phyloP scores from a whole-genome alignment of 2,113 vertebrate species.

The Pyrgilauda ruficollis region DNA sequence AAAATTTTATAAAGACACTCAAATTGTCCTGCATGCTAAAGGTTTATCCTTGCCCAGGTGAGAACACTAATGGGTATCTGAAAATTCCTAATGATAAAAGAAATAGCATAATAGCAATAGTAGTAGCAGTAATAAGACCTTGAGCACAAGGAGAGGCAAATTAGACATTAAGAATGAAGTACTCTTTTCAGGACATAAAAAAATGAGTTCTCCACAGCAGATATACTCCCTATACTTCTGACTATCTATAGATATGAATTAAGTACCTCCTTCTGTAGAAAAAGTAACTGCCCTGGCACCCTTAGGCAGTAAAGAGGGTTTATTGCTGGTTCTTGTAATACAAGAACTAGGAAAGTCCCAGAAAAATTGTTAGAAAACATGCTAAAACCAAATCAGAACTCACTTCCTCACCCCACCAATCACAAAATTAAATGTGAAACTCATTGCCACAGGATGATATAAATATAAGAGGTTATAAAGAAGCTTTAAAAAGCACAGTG shows the following conservation, averaged over 20 bases:
- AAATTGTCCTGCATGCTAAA: neutral
- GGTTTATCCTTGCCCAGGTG: neutral
- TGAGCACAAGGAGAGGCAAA: neutral
- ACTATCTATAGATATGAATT: neutral
- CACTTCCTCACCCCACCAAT: fast-evolving
- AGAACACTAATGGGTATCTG: neutral
- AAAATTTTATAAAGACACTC: neutral
- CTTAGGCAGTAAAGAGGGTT: neutral
- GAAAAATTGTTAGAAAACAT: neutral
- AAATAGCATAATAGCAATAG: neutral
- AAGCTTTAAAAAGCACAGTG: neutral
- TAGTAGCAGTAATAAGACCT: neutral
- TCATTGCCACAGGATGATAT: neutral
- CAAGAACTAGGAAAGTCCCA: neutral
- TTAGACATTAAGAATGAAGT: neutral
- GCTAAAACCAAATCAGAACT: neutral
- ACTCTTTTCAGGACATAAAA: neutral
- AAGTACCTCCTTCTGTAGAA: neutral
- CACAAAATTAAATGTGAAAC: neutral
- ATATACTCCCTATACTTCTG: neutral
- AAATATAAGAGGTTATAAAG: neutral
- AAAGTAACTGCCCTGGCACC: neutral
- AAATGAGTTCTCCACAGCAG: neutral
- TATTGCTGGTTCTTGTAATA: neutral
- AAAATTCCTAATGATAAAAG: neutral